These are phyloP conservation scores for Triplophysa bombifrons DNA, from an alignment of 2,797 vertebrate genomes.

Conservation along the genomic window DNA sequence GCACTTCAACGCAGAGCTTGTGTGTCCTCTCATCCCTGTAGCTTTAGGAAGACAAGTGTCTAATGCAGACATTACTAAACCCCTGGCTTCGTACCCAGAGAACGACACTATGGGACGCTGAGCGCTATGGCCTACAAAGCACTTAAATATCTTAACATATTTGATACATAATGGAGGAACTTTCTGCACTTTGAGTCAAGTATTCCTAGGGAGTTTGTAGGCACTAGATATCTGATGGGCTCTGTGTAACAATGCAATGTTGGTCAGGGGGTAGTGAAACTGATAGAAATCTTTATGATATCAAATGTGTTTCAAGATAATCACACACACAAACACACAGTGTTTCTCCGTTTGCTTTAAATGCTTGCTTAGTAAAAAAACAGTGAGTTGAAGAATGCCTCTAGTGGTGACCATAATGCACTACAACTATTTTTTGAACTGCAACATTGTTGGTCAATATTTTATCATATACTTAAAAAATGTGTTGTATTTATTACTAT, in stretches of 20 bases:
- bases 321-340: too few relatives aligned
- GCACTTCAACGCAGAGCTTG: slow-evolving; percentile 53
- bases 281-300: slow-evolving; percentile 31
- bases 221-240: slow-evolving; percentile 14
- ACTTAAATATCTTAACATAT: slow-evolving; percentile 82
- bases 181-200: slow-evolving; percentile 68
- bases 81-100: slow-evolving; percentile 75
- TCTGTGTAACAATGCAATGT: slow-evolving; percentile 38
- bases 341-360: background rate
- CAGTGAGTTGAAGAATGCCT: slow-evolving; percentile 49
- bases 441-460: background rate
- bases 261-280: slow-evolving; percentile 17
- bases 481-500: background rate
- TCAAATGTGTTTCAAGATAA: slow-evolving; percentile 7
- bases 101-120: slow-evolving; percentile 76
- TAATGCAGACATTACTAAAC: slow-evolving; percentile 82
- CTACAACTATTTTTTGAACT: background rate
- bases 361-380: slow-evolving; percentile 25
- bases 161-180: slow-evolving; percentile 79
- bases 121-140: slow-evolving; percentile 78
- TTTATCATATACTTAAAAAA: too few relatives aligned
- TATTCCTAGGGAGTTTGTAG: slow-evolving; percentile 63
- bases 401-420: too few relatives aligned
- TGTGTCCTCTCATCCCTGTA: slow-evolving; percentile 72
- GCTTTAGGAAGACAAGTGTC: slow-evolving; percentile 76